Conservation (phyloP, 2,888 invertebrate genomes). For the Napeogenes inachia region DNA sequence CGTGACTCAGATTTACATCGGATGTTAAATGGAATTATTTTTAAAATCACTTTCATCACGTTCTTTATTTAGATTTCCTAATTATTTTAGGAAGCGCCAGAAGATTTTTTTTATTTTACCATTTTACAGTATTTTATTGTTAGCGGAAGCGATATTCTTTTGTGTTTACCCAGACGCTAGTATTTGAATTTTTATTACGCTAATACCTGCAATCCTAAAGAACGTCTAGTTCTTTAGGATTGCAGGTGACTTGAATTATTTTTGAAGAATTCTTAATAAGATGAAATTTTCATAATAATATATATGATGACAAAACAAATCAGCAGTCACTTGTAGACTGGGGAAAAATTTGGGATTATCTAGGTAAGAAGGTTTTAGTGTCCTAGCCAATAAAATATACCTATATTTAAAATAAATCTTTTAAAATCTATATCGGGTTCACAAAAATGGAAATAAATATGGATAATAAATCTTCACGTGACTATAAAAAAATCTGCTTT, state of each 20-base stretch:
- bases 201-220: too few species aligned
- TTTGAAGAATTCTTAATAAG: background rate
- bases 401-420: too few species aligned
- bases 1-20: conserved; percentile 29
- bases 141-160: conserved; percentile 4
- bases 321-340: background rate
- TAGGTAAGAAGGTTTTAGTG: too few species aligned
- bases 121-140: background rate
- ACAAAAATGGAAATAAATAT: too few species aligned
- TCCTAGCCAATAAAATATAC: too few species aligned
- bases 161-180: background rate
- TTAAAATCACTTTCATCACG: conserved; percentile 11
- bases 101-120: background rate
- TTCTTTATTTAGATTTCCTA: conserved; percentile 11
- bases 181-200: background rate
- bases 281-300: background rate
- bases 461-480: background rate
- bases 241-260: background rate
- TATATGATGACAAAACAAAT: background rate
- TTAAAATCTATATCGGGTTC: too few species aligned
- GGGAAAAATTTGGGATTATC: too few species aligned
- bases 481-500: conserved; percentile 1
- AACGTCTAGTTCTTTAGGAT: background rate
- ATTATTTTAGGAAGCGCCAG: conserved; percentile 5
- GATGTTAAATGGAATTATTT: conserved; percentile 27